Conservation (phyloP, 2,888 invertebrate species). For the Pterobdella sp. region DNA sequence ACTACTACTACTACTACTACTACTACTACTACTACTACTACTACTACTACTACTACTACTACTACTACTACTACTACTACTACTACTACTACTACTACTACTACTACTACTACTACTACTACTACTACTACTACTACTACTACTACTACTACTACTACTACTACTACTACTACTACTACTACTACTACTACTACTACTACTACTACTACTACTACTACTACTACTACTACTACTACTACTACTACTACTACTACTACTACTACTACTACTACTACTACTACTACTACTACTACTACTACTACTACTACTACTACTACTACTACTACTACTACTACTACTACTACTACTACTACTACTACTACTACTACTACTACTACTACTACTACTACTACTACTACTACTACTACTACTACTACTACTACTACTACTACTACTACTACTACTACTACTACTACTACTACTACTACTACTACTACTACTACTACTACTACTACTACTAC, state of each 20-base stretch:
- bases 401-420: slow-evolving; percentile 31
- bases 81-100: slow-evolving; percentile 16
- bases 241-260: slow-evolving; percentile 30
- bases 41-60: slow-evolving; percentile 18
- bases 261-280: slow-evolving; percentile 36
- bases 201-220: slow-evolving; percentile 18
- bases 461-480: no score
- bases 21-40: slow-evolving; percentile 16
- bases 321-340: slow-evolving; percentile 36
- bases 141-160: slow-evolving; percentile 29
- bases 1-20: slow-evolving; percentile 23
- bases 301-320: slow-evolving; percentile 38
- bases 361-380: slow-evolving; percentile 17
- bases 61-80: slow-evolving; percentile 15
- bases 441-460: no score
- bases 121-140: slow-evolving; percentile 34
- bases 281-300: slow-evolving; percentile 37
- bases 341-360: slow-evolving; percentile 35
- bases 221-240: slow-evolving; percentile 33
- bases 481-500: no score
- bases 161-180: slow-evolving; percentile 36
- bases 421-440: not conserved
- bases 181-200: slow-evolving; percentile 29
- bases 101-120: slow-evolving; percentile 17
- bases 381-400: slow-evolving; percentile 8